phyloP scores from a whole-genome alignment of 2,113 vertebrate genomes.

The Sakesphorus luctuosus region DNA sequence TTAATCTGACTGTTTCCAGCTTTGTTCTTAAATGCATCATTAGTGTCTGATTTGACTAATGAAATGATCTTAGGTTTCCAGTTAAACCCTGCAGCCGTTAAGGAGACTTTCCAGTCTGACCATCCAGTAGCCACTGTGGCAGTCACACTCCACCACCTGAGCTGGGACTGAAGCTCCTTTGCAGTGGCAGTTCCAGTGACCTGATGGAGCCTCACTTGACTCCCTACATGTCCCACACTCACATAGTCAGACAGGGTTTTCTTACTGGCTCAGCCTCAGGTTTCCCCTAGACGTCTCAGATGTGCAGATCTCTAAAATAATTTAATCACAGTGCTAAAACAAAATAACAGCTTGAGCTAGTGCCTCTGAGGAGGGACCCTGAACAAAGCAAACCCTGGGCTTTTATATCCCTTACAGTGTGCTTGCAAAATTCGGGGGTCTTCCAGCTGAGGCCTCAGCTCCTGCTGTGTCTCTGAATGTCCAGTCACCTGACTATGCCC shows the following conservation, averaged over 20 bases:
- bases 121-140: neutral
- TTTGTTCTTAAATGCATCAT: neutral
- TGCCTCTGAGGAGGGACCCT: neutral
- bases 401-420: neutral
- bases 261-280: neutral
- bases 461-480: neutral
- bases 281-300: neutral
- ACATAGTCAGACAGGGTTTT: neutral
- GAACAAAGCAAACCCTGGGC: neutral
- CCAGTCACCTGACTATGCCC: neutral
- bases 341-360: neutral
- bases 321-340: neutral
- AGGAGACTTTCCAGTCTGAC: neutral
- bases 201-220: rapidly evolving
- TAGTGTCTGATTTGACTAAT: neutral
- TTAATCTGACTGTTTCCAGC: neutral
- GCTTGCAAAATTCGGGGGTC: neutral
- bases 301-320: neutral
- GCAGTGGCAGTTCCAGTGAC: neutral
- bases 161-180: neutral
- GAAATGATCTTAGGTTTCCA: neutral
- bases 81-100: neutral
- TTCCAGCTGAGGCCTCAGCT: neutral
- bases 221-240: rapidly evolving
- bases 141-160: neutral